A percentile compares a stretch with the other conserved stretches of the same genome.
phyloP scores from a whole-genome alignment of 1,140 invertebrate species.

The Drosophila nigromelanica region DNA sequence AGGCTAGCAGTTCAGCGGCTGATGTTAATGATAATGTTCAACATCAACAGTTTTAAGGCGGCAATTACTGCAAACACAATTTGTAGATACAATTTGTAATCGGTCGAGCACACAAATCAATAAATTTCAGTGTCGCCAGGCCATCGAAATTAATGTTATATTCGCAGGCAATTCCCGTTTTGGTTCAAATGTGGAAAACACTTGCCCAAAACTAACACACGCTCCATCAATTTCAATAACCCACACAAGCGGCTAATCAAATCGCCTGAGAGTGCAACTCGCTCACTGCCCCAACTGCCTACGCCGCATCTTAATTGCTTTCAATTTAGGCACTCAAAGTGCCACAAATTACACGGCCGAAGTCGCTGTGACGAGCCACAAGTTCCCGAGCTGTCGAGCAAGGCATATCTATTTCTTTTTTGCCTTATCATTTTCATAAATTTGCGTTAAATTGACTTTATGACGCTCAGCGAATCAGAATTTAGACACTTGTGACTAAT shows the following conservation, averaged over 20 bases:
- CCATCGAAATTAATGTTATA: conserved; percentile 50
- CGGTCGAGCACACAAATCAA: conserved; percentile 49
- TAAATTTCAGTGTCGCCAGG: conserved; percentile 36
- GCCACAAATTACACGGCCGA: conserved; percentile 66
- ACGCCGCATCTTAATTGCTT: conserved; percentile 71
- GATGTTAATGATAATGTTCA: conserved; percentile 23
- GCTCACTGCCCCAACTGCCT: too few species aligned
- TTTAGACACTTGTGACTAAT: conserved; percentile 76
- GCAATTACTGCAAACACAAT: conserved; percentile 5
- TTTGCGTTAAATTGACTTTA: conserved; percentile 57
- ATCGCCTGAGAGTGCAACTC: conserved; percentile 39
- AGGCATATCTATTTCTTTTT: conserved; percentile 8
- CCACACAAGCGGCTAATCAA: conserved; percentile 56
- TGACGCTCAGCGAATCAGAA: conserved; percentile 34
- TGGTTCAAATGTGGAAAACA: conserved; percentile 6
- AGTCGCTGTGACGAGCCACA: conserved; percentile 11
- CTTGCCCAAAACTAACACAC: conserved; percentile 34
- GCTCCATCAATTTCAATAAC: conserved; percentile 73
- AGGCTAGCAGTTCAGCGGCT: too few species aligned
- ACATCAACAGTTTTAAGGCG: conserved; percentile 17
- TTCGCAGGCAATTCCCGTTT: conserved; percentile 40
- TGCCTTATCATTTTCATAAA: conserved; percentile 62
- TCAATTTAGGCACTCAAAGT: conserved; percentile 70
- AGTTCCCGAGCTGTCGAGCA: conserved; percentile 1
- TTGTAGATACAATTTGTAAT: conserved; percentile 36